Conservation (phyloP, 2,113 vertebrate species). For the crab-eating macaque (Macaca fascicularis) region DNA sequence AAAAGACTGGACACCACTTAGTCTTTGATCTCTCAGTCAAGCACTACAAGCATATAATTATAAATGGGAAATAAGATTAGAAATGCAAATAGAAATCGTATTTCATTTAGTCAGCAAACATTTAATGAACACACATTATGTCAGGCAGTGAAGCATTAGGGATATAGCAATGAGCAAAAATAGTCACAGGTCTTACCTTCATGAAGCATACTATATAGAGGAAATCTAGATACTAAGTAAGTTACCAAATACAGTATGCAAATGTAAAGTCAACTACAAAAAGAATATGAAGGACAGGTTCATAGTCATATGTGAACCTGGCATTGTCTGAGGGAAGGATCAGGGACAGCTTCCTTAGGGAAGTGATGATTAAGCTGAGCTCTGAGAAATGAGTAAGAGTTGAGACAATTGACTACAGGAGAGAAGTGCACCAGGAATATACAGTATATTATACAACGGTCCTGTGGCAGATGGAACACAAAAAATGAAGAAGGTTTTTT, state of each 20-base stretch:
- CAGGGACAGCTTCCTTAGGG: neutral
- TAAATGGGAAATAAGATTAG: conserved; percentile 8
- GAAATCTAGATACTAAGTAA: neutral
- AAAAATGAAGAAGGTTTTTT: neutral
- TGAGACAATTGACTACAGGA: neutral
- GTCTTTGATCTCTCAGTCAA: neutral
- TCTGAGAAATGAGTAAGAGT: conserved; percentile 10
- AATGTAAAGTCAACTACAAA: conserved; percentile 11
- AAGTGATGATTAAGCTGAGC: conserved; percentile 7
- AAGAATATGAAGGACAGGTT: conserved; percentile 19
- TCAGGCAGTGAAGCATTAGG: neutral
- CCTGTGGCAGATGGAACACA: neutral
- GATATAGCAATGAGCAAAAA: conserved; percentile 3
- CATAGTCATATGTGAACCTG: neutral
- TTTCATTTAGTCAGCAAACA: conserved; percentile 23
- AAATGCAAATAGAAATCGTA: conserved; percentile 41
- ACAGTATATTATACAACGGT: neutral
- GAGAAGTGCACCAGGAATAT: neutral
- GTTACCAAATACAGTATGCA: neutral
- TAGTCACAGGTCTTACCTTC: neutral
- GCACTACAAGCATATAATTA: neutral
- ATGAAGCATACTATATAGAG: neutral
- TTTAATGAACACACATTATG: neutral
- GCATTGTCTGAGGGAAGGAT: neutral
- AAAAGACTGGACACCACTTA: neutral